Base-by-base conservation (phyloP, 1,140 invertebrate species). In the Eurosta solidaginis region DNA sequence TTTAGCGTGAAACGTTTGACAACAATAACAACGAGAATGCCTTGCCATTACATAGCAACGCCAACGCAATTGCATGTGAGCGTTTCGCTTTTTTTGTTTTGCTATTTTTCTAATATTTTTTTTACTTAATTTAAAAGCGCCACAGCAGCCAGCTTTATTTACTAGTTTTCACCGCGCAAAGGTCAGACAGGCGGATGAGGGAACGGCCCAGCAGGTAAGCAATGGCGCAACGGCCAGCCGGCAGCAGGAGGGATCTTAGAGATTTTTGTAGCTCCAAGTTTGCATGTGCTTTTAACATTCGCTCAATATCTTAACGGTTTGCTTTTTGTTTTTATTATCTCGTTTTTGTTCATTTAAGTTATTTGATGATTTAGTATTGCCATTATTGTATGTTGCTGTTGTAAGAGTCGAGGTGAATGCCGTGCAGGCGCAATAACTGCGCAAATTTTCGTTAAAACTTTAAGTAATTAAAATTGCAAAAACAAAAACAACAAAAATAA, bases 401-500 rank as follows among this genome's bases (percentile, higher is more conserved):
- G 29, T 9, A 36, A 33, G 5, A 36, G 54, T 1, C 54, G 54
- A 1, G 2, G 10, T 63, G 29, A 63, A 10, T 63, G 33, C 33
- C 2, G 33, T 40, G n/a, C 17, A n/a, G 29, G 33, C 17, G n/a
- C 59, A 63, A 63, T 33, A 63, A 63, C 27, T 27, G 25, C 54
- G 25, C 3, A 40, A 20, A 40, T 40, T 63, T 36, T 20, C 59
- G 36, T 10, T 68, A 40, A 68, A 29, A 40, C 33, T n/a, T n/a
- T 68, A 36, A 22, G 59, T 68, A 68, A 68, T 68, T 68, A 68
- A 68, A 68, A 68, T 68, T 33, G 27, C n/a, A 68, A 68, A 68
- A 68, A n/a, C n/a, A n/a, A n/a, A n/a, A n/a, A n/a, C n/a, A n/a
- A n/a, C n/a, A n/a, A 68, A 68, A 20, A n/a, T 68, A n/a, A 17